Evolutionary conservation across 2,113 vertebrate species (phyloP).

Genomic region (Microtus ochrogaster): DNA sequence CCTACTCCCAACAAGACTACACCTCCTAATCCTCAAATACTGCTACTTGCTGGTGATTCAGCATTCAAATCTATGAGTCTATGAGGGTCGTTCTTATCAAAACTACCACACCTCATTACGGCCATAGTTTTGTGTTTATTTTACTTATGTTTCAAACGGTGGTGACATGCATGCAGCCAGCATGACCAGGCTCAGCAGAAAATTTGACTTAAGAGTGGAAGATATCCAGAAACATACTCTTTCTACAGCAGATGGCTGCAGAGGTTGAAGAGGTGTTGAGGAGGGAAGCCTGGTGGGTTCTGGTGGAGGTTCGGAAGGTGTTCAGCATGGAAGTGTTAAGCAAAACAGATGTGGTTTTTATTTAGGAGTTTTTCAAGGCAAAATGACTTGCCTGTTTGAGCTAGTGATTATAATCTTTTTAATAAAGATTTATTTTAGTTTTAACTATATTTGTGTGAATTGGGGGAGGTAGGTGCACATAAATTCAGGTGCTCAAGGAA

Average conservation of each 20-base stretch:
- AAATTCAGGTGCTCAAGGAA: not conserved
- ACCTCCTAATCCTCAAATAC: not conserved
- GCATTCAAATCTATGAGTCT: not conserved
- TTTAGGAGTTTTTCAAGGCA: constrained; percentile 34
- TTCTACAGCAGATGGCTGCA: not conserved
- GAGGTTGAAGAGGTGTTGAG: not conserved
- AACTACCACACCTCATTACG: not conserved
- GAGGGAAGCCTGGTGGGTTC: not conserved
- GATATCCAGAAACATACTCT: not conserved
- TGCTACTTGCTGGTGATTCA: not conserved
- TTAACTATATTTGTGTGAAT: not conserved
- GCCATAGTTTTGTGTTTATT: constrained; percentile 41
- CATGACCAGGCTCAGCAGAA: not conserved
- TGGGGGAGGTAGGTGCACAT: not conserved
- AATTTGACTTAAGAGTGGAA: not conserved
- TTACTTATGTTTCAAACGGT: not conserved
- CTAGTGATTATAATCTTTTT: not conserved
- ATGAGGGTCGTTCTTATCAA: not conserved
- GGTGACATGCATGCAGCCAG: not conserved
- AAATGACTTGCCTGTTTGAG: not conserved
- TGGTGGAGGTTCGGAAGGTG: not conserved
- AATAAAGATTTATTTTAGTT: not conserved
- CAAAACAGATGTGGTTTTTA: not conserved
- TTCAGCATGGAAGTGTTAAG: constrained; percentile 34
- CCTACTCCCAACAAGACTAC: not conserved